phyloP scores from a whole-genome alignment of 2,888 invertebrate genomes.

The Harmothoe impar region DNA sequence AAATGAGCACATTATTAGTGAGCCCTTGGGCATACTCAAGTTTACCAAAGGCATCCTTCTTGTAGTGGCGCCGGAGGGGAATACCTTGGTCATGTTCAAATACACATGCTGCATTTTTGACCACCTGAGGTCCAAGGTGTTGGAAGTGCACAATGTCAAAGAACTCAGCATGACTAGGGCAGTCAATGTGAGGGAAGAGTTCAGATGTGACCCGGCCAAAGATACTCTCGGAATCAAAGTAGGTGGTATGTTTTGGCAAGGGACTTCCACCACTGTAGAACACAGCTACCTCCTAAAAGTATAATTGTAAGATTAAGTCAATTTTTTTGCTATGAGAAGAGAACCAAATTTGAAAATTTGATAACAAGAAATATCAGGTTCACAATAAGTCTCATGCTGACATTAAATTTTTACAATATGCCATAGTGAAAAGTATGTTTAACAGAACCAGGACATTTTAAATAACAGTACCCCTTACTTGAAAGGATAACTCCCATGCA shows the following conservation, averaged over 20 bases:
- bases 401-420: too few species aligned
- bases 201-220: conserved; percentile 72
- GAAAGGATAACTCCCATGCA: neutral
- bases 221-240: conserved; percentile 73
- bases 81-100: conserved; percentile 77
- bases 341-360: too few species aligned
- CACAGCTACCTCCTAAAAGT: conserved; percentile 76
- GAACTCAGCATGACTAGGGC: conserved; percentile 76
- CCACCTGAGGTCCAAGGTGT: conserved; percentile 67
- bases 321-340: too few species aligned
- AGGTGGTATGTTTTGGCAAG: conserved; percentile 71
- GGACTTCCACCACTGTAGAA: conserved; percentile 76
- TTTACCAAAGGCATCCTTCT: conserved; percentile 51
- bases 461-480: too few species aligned
- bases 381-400: too few species aligned
- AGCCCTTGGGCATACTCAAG: conserved; percentile 72
- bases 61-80: conserved; percentile 77
- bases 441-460: too few species aligned
- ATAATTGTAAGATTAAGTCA: too few species aligned
- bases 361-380: too few species aligned
- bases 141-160: conserved; percentile 75
- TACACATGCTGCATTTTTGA: conserved; percentile 72
- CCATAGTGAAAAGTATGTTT: too few species aligned
- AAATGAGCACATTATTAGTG: conserved; percentile 75
- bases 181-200: conserved; percentile 78